Evolutionary conservation across 2,888 invertebrate species (phyloP).

Genomic region (Notocelia uddmanniana): DNA sequence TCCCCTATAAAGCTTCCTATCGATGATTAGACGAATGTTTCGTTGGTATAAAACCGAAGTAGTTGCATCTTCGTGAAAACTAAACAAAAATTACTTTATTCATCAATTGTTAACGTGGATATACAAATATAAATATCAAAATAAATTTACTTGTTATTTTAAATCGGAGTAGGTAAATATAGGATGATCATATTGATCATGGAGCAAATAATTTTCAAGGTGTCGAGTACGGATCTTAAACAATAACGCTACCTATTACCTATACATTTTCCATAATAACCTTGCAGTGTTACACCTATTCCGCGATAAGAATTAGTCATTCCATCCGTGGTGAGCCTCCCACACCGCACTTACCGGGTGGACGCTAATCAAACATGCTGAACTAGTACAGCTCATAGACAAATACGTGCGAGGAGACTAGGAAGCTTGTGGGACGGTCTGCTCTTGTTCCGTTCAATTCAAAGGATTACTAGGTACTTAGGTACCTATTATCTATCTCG

Average conservation of each 20-base stretch:
- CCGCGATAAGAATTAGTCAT: slow-evolving; percentile 72
- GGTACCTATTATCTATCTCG: neutral
- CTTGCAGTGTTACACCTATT: slow-evolving; percentile 57
- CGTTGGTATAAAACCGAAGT: slow-evolving; percentile 8
- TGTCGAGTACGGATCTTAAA: slow-evolving; percentile 47
- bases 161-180: neutral
- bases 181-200: too few relatives aligned
- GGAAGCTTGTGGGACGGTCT: slow-evolving; percentile 33
- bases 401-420: slow-evolving; percentile 30
- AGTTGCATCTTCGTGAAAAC: neutral
- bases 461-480: slow-evolving; percentile 21
- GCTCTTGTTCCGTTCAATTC: slow-evolving; percentile 33
- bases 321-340: slow-evolving; percentile 55
- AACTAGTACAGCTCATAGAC: slow-evolving; percentile 24
- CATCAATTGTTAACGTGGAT: too few relatives aligned
- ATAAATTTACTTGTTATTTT: neutral
- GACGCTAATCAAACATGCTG: slow-evolving; percentile 60
- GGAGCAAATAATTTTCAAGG: slow-evolving; percentile 20
- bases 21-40: slow-evolving; percentile 31
- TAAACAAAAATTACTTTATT: neutral
- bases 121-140: neutral
- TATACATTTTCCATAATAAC: slow-evolving; percentile 71
- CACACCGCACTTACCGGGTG: slow-evolving; percentile 56
- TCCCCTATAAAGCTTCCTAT: slow-evolving; percentile 26
- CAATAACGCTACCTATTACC: slow-evolving; percentile 34